phyloP scores from a whole-genome alignment of 2,113 vertebrate genomes.

The Mesembrinibis cayennensis region DNA sequence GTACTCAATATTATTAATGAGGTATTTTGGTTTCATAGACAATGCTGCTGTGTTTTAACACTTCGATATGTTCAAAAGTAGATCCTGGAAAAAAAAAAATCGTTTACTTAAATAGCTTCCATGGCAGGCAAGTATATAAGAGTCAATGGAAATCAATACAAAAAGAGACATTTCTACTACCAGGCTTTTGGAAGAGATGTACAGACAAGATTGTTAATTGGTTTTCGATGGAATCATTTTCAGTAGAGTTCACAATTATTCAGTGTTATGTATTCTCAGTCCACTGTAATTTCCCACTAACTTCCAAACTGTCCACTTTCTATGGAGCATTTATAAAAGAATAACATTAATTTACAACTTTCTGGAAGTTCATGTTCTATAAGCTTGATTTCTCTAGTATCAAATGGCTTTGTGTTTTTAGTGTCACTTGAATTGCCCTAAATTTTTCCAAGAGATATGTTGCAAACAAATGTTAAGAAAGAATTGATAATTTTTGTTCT shows the following conservation, averaged over 20 bases:
- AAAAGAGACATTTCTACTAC: conserved; percentile 19
- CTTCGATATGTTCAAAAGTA: conserved; percentile 7
- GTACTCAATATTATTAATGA: neutral
- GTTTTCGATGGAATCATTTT: conserved; percentile 18
- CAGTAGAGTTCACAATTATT: neutral
- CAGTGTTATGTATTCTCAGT: neutral
- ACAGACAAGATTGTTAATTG: conserved; percentile 34
- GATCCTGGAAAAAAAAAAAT: neutral
- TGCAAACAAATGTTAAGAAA: neutral
- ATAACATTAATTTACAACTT: neutral
- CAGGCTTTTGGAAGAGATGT: conserved; percentile 27
- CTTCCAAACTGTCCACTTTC: neutral
- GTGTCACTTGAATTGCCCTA: neutral
- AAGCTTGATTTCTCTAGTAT: neutral
- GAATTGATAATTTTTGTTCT: neutral
- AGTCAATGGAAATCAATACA: conserved; percentile 61
- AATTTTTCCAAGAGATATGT: neutral
- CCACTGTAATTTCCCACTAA: neutral
- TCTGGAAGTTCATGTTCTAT: neutral
- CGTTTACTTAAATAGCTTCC: conserved; percentile 45
- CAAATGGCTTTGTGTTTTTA: neutral
- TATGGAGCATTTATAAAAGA: neutral
- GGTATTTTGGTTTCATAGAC: conserved; percentile 14
- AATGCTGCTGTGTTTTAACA: conserved; percentile 20
- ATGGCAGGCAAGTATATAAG: conserved; percentile 28